These are phyloP conservation scores for Eulithis testata DNA, from an alignment of 2,888 invertebrate genomes.

Conservation along the genomic window DNA sequence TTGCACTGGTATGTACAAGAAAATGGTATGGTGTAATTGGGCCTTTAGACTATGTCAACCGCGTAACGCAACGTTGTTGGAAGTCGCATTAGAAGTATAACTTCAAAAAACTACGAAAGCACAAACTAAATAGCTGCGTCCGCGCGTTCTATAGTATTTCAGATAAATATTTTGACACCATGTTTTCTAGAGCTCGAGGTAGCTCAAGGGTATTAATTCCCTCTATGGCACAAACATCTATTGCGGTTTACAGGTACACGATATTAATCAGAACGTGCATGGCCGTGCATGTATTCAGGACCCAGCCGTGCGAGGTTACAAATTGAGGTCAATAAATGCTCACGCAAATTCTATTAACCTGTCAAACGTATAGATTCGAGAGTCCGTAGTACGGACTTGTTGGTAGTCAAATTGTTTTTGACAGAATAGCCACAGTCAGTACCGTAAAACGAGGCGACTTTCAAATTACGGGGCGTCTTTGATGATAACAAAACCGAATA, in stretches of 20 bases:
- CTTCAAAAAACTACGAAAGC: no score
- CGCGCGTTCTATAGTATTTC: neutral
- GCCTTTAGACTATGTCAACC: no score
- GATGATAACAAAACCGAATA: no score
- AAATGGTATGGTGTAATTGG: no score
- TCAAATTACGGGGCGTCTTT: no score
- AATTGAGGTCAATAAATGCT: constrained; percentile 14
- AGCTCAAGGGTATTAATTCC: constrained; percentile 14
- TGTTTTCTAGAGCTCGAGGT: neutral
- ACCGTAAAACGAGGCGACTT: no score
- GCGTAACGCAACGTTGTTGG: no score
- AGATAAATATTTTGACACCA: neutral
- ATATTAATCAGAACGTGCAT: constrained; percentile 19
- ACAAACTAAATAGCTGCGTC: no score
- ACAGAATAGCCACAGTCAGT: no score
- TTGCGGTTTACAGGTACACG: constrained; percentile 21
- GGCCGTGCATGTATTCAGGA: constrained; percentile 1
- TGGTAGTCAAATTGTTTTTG: neutral
- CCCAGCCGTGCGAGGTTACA: constrained; percentile 1
- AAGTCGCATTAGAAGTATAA: no score
- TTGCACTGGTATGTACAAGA: no score
- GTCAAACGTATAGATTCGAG: neutral
- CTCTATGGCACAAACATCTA: constrained; percentile 16
- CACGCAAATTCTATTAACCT: constrained; percentile 4
- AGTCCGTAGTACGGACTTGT: neutral